Evolutionary conservation across 2,113 vertebrate species (phyloP).

Genomic region (Otolemur garnettii): DNA sequence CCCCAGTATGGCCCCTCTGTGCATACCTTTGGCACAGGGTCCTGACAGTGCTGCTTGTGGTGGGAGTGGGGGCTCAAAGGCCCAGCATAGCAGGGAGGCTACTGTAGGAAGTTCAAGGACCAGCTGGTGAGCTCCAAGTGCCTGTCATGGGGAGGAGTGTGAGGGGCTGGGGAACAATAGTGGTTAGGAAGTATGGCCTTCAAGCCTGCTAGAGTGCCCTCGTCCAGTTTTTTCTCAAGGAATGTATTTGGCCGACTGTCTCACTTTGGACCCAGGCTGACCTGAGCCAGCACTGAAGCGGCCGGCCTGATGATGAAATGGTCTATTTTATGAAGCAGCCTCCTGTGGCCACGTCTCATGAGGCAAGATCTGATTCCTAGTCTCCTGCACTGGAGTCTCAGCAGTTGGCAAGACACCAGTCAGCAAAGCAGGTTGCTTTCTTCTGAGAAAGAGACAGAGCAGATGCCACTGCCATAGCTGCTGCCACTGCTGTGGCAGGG

Average conservation of each 20-base stretch:
- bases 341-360: background rate
- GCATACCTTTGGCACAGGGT: background rate
- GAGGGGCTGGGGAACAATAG: background rate
- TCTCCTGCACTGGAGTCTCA: background rate
- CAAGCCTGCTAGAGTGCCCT: background rate
- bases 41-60: background rate
- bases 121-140: background rate
- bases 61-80: background rate
- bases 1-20: background rate
- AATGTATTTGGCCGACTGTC: background rate
- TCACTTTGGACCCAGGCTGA: background rate
- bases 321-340: slow-evolving; percentile 2
- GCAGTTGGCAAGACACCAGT: background rate
- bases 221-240: background rate
- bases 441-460: background rate
- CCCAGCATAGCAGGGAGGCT: background rate
- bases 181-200: background rate
- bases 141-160: background rate
- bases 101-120: background rate
- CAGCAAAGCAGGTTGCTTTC: background rate
- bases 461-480: background rate
- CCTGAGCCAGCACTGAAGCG: background rate
- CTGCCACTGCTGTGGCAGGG: background rate
- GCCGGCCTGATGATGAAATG: background rate
- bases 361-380: background rate